These are phyloP conservation scores for Eumerus sabulonum DNA, from an alignment of 2,888 invertebrate genomes.

Conservation along the genomic window DNA sequence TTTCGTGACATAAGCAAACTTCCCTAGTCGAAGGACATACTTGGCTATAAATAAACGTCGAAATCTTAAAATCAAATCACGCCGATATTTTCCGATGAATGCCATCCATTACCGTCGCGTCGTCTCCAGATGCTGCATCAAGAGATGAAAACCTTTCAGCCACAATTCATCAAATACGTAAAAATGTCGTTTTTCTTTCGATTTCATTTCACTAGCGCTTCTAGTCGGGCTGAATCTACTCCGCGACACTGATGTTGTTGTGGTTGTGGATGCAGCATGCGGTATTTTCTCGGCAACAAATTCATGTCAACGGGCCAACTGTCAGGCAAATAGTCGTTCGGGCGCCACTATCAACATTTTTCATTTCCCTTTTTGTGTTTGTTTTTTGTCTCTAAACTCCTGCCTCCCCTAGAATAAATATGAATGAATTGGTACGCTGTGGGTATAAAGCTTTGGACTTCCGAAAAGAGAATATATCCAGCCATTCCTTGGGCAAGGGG, in stretches of 20 bases:
- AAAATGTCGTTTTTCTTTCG: neutral
- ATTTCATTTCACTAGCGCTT: constrained; percentile 6
- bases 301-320: constrained; percentile 49
- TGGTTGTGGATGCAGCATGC: constrained; percentile 30
- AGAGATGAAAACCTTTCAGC: constrained; percentile 20
- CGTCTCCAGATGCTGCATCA: constrained; percentile 5
- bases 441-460: constrained; percentile 8
- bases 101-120: neutral
- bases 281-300: constrained; percentile 40
- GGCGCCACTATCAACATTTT: constrained; percentile 29
- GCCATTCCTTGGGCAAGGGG: too few species aligned
- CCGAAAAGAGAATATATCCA: too few species aligned
- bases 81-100: constrained; percentile 11
- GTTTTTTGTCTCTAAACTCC: too few species aligned
- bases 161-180: constrained; percentile 47
- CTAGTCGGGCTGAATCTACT: constrained; percentile 1
- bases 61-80: constrained; percentile 50
- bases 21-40: constrained; percentile 28
- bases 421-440: neutral
- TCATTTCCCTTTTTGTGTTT: neutral
- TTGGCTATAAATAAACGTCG: constrained; percentile 52
- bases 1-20: constrained; percentile 18
- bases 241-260: constrained; percentile 2
- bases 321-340: constrained; percentile 54
- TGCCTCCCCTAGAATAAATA: too few species aligned